Evolutionary conservation across 1,140 invertebrate genomes (phyloP).

Genomic region (Teleopsis dalmanni): DNA sequence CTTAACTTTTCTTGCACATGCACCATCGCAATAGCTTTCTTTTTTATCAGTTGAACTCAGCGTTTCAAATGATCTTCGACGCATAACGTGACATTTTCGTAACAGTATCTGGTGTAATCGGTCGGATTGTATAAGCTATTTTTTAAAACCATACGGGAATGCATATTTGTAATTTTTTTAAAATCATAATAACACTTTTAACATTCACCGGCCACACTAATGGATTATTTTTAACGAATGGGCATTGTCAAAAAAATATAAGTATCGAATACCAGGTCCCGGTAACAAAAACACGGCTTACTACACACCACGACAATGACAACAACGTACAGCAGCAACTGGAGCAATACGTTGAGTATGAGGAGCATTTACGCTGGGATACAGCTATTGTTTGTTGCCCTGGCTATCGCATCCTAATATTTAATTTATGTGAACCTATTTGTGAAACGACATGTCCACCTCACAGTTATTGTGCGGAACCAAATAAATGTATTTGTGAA

Average conservation of each 20-base stretch:
- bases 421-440: constrained; percentile 3
- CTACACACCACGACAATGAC: background rate
- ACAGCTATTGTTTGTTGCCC: constrained; percentile 30
- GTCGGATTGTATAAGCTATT: too few species aligned
- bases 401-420: constrained; percentile 9
- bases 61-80: too few species aligned
- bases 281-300: constrained; percentile 16
- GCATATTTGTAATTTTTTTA: too few species aligned
- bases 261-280: constrained; percentile 37
- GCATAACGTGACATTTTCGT: too few species aligned
- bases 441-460: constrained; percentile 3
- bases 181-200: too few species aligned
- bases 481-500: constrained; percentile 9
- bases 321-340: background rate
- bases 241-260: constrained; percentile 34
- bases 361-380: constrained; percentile 33
- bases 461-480: background rate
- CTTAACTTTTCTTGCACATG: too few species aligned
- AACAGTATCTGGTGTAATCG: too few species aligned
- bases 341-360: constrained; percentile 19
- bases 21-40: too few species aligned
- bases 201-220: too few species aligned
- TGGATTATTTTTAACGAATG: too few species aligned
- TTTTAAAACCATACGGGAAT: too few species aligned
- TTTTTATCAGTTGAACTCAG: too few species aligned